phyloP scores from a whole-genome alignment of 2,113 vertebrate genomes.

The Oophaga pumilio region DNA sequence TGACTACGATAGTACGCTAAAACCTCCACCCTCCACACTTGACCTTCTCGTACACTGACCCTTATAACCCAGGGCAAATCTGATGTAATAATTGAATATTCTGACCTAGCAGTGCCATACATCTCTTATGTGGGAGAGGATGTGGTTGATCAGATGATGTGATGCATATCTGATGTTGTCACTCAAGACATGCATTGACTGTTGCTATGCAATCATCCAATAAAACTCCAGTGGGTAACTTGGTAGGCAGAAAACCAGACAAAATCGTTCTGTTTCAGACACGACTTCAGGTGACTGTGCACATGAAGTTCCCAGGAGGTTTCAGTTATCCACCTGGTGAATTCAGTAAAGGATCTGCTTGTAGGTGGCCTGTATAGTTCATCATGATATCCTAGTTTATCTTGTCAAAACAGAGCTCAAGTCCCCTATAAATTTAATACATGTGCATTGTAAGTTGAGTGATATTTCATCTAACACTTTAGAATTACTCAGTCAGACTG shows the following conservation, averaged over 20 bases:
- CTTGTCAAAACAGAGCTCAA: not conserved
- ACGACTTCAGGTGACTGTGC: not conserved
- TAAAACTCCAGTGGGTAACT: not conserved
- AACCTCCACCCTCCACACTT: not conserved
- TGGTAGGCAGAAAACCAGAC: not conserved
- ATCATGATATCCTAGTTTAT: conserved; percentile 1
- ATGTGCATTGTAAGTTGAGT: not conserved
- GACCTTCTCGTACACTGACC: not conserved
- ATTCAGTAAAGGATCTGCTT: not conserved
- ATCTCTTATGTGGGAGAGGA: not conserved
- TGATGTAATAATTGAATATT: not conserved
- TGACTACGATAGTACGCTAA: not conserved
- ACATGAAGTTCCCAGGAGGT: not conserved
- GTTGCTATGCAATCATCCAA: not conserved
- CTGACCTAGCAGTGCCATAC: not conserved
- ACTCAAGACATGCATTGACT: not conserved
- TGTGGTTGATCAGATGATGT: not conserved
- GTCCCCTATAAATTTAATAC: not conserved
- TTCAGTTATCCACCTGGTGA: not conserved
- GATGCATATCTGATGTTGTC: not conserved
- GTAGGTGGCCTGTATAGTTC: not conserved
- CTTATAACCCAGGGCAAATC: too few species aligned
- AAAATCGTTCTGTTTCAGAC: not conserved
- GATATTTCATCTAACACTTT: not conserved
- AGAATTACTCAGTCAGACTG: not conserved